Evolutionary conservation across 2,113 vertebrate species (phyloP), one percentile per base, ranked within the genome.

Genomic region (Morone chrysops): DNA sequence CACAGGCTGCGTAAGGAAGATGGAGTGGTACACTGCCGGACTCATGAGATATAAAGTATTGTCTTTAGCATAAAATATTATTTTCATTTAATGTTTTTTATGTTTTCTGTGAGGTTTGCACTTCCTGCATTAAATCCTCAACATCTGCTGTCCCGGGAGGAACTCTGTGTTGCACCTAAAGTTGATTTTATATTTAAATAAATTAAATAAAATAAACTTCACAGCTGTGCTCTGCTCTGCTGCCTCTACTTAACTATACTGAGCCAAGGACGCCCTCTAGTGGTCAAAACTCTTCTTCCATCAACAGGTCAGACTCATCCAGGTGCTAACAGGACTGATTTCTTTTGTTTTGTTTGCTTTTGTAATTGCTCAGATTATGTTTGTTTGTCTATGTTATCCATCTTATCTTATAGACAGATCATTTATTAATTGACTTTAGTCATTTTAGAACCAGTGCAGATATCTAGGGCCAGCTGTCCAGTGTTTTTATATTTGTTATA

Each of bases 201-300:
- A 14, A 45, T 2, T n/a, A 66, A 9, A 20, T 17, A 14, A n/a
- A 48, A 17, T 4, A 16, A 47, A 48, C 8, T 1, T 48, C 3
- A 2, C 31, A 4, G 45, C 2, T 20, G 10, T 47, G 47, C 25
- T 13, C 43, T 56, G 51, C 20, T 57, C 45, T 56, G 51, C 51
- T 43, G 51, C 12, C 10, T 56, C 10, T 9, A 47, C 14, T 47
- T 7, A 11, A 18, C 48, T 8, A 47, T 41, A 11, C 8, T 53
- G 10, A 73, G 10, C 17, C 62, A 16, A 73, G 6, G 57, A 0
- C 5, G 70, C 62, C 70, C 82, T 67, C 82, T 63, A 38, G 54
- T 74, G 75, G 56, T 38, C 38, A 68, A 25, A 51, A 9, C 17
- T 31, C 31, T 31, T 31, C 31, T 31, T 31, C 31, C 31, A 31